phyloP scores from a whole-genome alignment of 2,113 vertebrate genomes.

The Mugil cephalus region DNA sequence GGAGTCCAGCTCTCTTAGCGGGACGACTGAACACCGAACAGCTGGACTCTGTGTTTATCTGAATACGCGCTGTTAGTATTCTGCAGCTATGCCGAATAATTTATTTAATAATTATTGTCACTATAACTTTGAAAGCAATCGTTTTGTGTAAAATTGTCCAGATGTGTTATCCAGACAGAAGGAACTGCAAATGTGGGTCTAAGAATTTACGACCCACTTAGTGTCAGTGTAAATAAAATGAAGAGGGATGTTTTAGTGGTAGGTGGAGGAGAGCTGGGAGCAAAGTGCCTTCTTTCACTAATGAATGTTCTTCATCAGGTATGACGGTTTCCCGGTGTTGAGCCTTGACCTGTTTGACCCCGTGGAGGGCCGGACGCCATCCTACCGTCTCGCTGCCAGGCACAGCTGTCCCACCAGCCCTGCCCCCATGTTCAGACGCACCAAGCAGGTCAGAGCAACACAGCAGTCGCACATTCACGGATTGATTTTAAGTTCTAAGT shows the following conservation, averaged over 20 bases:
- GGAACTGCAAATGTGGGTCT: not conserved
- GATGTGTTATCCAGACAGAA: no score
- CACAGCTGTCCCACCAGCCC: slow-evolving; percentile 93
- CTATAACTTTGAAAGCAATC: not conserved
- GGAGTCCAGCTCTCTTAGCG: slow-evolving; percentile 13
- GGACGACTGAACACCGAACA: not conserved
- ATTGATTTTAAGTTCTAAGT: no score
- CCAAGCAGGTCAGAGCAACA: slow-evolving; percentile 90
- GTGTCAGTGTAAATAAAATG: not conserved
- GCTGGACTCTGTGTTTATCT: not conserved
- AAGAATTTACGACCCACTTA: not conserved
- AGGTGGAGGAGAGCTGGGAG: no score
- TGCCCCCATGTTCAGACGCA: slow-evolving; percentile 95
- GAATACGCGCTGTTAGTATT: slow-evolving; percentile 26
- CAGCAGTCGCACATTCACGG: not conserved
- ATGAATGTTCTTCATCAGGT: slow-evolving; percentile 82
- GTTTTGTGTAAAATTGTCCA: not conserved
- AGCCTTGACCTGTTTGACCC: slow-evolving; percentile 92
- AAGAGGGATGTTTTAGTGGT: not conserved
- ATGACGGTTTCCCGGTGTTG: slow-evolving; percentile 94
- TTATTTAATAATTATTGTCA: not conserved
- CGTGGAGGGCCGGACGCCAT: slow-evolving; percentile 84
- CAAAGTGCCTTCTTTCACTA: not conserved
- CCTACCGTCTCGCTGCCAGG: slow-evolving; percentile 87
- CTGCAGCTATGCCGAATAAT: slow-evolving; percentile 15